These are phyloP conservation scores for Pyralis farinalis DNA, from an alignment of 2,888 invertebrate species.

Conservation along the genomic window DNA sequence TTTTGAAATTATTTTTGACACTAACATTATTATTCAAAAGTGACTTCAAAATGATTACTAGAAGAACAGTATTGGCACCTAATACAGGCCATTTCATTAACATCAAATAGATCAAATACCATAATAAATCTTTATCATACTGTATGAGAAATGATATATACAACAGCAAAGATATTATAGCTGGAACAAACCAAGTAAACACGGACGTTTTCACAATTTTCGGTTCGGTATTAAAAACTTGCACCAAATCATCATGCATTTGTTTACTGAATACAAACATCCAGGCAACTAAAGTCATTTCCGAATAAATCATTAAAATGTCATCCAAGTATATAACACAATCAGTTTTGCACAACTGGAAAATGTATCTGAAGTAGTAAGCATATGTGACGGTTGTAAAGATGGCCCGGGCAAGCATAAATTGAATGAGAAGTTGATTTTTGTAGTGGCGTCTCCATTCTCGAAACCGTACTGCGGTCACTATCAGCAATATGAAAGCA, in stretches of 20 bases:
- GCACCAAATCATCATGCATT: conserved; percentile 57
- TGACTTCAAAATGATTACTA: conserved; percentile 27
- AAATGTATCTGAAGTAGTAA: conserved; percentile 33
- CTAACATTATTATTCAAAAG: conserved; percentile 41
- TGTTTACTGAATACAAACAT: conserved; percentile 61
- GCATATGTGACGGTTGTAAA: conserved; percentile 47
- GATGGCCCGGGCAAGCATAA: conserved; percentile 55
- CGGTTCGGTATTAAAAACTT: conserved; percentile 38
- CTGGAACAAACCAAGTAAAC: conserved; percentile 46
- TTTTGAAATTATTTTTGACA: conserved; percentile 36
- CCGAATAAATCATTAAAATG: conserved; percentile 43
- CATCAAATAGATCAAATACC: conserved; percentile 36
- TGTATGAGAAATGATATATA: conserved; percentile 21
- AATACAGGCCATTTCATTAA: conserved; percentile 60
- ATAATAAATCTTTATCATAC: conserved; percentile 15
- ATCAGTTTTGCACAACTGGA: conserved; percentile 17
- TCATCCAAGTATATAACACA: conserved; percentile 28
- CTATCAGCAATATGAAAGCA: conserved; percentile 43
- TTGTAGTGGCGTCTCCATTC: conserved; percentile 63
- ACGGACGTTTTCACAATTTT: conserved; percentile 43
- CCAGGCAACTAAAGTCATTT: conserved; percentile 52
- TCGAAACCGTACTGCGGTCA: conserved; percentile 49
- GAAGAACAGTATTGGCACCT: conserved; percentile 44
- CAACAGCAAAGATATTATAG: conserved; percentile 24
- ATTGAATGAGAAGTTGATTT: conserved; percentile 61